phyloP scores from a whole-genome alignment of 2,888 invertebrate genomes.

The Aelia acuminata region DNA sequence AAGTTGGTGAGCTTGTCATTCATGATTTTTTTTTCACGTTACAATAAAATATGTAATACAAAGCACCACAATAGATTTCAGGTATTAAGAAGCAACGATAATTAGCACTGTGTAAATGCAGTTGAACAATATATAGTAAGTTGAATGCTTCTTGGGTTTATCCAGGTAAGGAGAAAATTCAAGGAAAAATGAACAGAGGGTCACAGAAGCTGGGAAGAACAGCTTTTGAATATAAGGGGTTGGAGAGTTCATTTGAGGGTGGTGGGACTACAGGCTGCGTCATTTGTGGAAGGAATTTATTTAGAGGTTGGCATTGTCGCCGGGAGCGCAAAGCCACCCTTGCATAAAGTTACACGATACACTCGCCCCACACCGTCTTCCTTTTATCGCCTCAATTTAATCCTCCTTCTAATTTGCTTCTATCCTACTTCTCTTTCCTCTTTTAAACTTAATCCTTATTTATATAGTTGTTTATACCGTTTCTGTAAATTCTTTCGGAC shows the following conservation, averaged over 20 bases:
- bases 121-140: not conserved
- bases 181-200: not conserved
- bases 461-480: no score
- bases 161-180: not conserved
- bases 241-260: not conserved
- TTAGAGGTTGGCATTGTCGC: constrained; percentile 21
- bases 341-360: constrained; percentile 31
- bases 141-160: not conserved
- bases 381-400: constrained; percentile 1
- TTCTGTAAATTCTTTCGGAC: no score
- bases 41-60: no score
- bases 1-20: no score
- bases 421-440: not conserved
- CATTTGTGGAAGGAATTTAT: constrained; percentile 40
- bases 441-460: not conserved
- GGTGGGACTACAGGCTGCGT: not conserved
- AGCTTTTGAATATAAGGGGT: not conserved
- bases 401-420: constrained; percentile 9
- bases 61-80: no score
- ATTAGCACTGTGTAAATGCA: not conserved
- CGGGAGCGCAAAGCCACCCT: not conserved
- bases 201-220: not conserved
- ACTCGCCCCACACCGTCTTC: not conserved
- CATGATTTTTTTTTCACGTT: no score
- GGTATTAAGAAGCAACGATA: no score